Base-by-base conservation (phyloP, 2,797 vertebrate species). In the Balearica regulorum region DNA sequence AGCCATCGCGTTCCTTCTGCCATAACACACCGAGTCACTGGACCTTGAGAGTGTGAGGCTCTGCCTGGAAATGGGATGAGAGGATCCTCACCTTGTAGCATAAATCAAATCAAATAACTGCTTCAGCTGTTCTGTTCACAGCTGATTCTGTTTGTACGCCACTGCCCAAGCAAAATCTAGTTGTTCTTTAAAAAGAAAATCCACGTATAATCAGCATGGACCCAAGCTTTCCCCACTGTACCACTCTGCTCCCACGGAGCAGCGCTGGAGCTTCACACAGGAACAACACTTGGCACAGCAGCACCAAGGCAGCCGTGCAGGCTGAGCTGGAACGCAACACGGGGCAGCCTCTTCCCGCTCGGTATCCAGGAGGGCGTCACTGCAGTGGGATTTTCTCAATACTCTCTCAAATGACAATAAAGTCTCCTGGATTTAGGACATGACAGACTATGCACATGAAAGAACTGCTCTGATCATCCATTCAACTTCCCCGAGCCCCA, bases 301-400 rank as follows among this genome's bases (percentile, higher is more conserved):
- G 33, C 11, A 0, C 10, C 64, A 13, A 6, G 6, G 29, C 28
- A 73, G 66, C 8, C 2, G 0, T 19, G 49, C 21, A 31, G 61
- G 21, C 58, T 76, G 62, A 41, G 48, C 35, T 33, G 9, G 29
- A 72, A 68, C 0, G 1, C 18, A 29, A n/a, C 19, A 24, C 0
- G 0, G 44, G 26, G 5, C 37, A 25, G 20, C 25, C 17, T 24
- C 44, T 29, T 79, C 62, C 58, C 58, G 28, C 13, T 20, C 7
- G 1, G 37, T 58, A 8, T 10, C 57, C 62, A 48, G 57, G 48
- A 73, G 8, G 6, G 5, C 4, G 20, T 31, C 25, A 3, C 49
- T 58, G 29, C 55, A 14, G 39, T 7, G 33, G 14, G 1, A 29
- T 39, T 76, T 90, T 51, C 41, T 68, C 66, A 46, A 18, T 46